Conservation (phyloP, 2,888 invertebrate genomes). For the Cataglyphis rosenhaueri region DNA sequence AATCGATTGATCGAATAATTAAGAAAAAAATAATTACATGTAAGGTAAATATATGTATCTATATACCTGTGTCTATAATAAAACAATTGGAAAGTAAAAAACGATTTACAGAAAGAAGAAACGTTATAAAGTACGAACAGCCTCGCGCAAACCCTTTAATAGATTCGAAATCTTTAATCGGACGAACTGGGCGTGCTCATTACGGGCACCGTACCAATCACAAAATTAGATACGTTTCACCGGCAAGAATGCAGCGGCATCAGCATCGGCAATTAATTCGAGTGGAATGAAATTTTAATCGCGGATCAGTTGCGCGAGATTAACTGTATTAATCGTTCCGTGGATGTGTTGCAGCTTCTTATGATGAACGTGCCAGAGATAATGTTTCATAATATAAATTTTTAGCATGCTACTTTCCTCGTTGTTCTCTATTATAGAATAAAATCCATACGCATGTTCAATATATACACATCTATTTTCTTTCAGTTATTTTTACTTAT, state of each 20-base stretch:
- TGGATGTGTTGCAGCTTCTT: constrained; percentile 13
- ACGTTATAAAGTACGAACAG: constrained; percentile 32
- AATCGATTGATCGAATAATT: neutral
- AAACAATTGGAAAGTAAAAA: constrained; percentile 32
- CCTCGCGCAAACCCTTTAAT: constrained; percentile 60
- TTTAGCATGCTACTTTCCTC: neutral
- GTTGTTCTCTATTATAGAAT: neutral
- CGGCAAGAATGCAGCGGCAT: constrained; percentile 51
- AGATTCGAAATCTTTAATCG: constrained; percentile 62
- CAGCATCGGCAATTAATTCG: constrained; percentile 65
- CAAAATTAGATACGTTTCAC: constrained; percentile 46
- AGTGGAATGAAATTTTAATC: constrained; percentile 64
- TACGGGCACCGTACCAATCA: constrained; percentile 57
- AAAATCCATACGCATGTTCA: neutral
- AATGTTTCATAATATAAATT: neutral
- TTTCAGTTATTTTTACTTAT: neutral
- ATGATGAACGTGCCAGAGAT: neutral
- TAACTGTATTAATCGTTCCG: constrained; percentile 58
- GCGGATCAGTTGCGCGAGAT: constrained; percentile 52
- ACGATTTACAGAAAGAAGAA: constrained; percentile 35
- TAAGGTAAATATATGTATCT: too few relatives aligned
- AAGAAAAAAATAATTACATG: neutral
- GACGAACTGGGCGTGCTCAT: constrained; percentile 57
- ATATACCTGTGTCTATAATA: neutral
- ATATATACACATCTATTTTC: neutral